These are phyloP conservation scores for Archips xylosteana DNA, from an alignment of 2,888 invertebrate species.

Conservation along the genomic window DNA sequence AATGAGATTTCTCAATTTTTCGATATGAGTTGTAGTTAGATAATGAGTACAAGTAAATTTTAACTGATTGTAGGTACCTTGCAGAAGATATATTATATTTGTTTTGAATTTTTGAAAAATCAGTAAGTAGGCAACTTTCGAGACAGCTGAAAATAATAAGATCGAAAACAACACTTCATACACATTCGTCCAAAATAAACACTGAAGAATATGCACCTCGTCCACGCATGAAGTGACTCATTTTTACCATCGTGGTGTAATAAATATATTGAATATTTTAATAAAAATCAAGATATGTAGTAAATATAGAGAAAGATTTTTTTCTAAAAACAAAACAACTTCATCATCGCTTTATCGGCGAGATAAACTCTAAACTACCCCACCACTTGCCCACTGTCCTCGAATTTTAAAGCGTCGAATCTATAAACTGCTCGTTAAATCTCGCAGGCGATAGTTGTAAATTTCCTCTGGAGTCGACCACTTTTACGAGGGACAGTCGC, in stretches of 20 bases:
- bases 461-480: slow-evolving; percentile 73
- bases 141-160: too few species aligned
- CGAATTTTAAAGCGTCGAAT: slow-evolving; percentile 77
- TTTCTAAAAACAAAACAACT: not conserved
- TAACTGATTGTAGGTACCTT: too few species aligned
- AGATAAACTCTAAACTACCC: slow-evolving; percentile 13
- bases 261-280: not conserved
- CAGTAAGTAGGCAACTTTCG: too few species aligned
- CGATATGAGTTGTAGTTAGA: too few species aligned
- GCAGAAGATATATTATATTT: too few species aligned
- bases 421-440: slow-evolving; percentile 84
- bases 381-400: slow-evolving; percentile 45
- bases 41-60: not conserved
- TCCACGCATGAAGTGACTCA: too few species aligned
- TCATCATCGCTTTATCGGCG: slow-evolving; percentile 1
- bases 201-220: too few species aligned
- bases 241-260: too few species aligned
- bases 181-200: too few species aligned
- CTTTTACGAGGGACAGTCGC: slow-evolving; percentile 77
- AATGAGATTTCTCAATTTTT: too few species aligned
- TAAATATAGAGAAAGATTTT: not conserved
- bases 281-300: not conserved
- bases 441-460: slow-evolving; percentile 80
- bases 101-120: too few species aligned
- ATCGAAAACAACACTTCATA: too few species aligned